Percentiles rank a stretch among this genome's conserved stretches.
Conservation (phyloP, 2,113 vertebrate genomes). For the Quiscalus mexicanus region DNA sequence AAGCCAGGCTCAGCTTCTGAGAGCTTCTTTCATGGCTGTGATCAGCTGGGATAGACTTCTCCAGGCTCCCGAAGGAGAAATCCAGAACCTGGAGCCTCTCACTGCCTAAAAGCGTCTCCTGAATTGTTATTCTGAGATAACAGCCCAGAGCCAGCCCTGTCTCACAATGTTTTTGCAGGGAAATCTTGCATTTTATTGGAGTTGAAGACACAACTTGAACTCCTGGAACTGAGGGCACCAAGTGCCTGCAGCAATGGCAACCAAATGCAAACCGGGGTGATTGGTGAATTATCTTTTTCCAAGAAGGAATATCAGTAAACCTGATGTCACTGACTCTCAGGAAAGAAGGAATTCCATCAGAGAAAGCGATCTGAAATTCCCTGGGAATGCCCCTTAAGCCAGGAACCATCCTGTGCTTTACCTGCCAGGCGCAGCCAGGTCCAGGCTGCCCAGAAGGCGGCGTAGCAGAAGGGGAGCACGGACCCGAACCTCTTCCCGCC, state of each 20-base stretch:
- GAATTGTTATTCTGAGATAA: not conserved
- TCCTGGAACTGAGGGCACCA: not conserved
- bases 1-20: not conserved
- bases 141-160: not conserved
- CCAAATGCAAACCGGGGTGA: not conserved
- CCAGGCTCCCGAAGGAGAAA: not conserved
- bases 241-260: not conserved
- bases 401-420: not conserved
- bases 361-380: not conserved
- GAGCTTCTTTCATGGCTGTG: not conserved
- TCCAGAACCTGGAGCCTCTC: not conserved
- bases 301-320: not conserved
- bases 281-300: not conserved
- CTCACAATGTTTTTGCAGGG: not conserved
- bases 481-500: conserved; percentile 79
- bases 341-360: not conserved
- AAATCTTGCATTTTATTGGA: not conserved
- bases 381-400: rapidly evolving
- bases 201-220: not conserved
- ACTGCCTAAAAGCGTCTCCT: not conserved
- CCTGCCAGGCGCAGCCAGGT: conserved; percentile 88
- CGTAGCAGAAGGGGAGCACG: conserved; percentile 81
- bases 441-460: conserved; percentile 85
- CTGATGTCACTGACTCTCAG: not conserved
- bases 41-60: not conserved